Evolutionary conservation across 2,888 invertebrate species (phyloP).

Genomic region (Cancer borealis): DNA sequence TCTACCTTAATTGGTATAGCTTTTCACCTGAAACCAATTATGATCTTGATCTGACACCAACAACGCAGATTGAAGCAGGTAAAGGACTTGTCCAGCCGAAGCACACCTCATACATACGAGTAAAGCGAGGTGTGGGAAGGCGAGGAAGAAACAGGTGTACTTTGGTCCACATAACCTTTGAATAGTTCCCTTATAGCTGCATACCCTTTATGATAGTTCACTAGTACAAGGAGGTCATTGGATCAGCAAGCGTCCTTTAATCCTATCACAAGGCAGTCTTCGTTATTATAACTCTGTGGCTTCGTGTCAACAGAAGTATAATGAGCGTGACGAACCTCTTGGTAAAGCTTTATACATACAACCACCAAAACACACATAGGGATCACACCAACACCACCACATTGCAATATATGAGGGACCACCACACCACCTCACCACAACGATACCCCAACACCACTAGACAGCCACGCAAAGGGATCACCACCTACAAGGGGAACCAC

Average conservation of each 20-base stretch:
- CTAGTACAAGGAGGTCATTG: neutral
- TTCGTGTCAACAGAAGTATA: neutral
- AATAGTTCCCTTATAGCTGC: no score
- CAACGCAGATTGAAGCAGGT: no score
- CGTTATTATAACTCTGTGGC: neutral
- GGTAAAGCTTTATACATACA: neutral
- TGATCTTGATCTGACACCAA: no score
- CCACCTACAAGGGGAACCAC: neutral
- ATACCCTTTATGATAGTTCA: no score
- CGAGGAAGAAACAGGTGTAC: no score
- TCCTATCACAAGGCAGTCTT: no score
- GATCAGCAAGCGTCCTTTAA: neutral
- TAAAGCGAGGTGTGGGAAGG: no score
- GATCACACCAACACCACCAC: neutral
- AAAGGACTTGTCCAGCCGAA: no score
- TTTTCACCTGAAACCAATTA: neutral
- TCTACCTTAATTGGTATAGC: neutral
- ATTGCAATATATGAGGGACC: neutral
- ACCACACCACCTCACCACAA: neutral
- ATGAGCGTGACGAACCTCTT: neutral
- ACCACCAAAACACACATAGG: neutral
- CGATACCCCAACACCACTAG: neutral
- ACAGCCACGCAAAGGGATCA: neutral
- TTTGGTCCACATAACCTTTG: no score
- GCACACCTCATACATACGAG: no score